Percentiles rank a stretch among this genome's conserved stretches.
phyloP scores from a whole-genome alignment of 2,888 invertebrate species.

The Thecocarcelia acutangulata region DNA sequence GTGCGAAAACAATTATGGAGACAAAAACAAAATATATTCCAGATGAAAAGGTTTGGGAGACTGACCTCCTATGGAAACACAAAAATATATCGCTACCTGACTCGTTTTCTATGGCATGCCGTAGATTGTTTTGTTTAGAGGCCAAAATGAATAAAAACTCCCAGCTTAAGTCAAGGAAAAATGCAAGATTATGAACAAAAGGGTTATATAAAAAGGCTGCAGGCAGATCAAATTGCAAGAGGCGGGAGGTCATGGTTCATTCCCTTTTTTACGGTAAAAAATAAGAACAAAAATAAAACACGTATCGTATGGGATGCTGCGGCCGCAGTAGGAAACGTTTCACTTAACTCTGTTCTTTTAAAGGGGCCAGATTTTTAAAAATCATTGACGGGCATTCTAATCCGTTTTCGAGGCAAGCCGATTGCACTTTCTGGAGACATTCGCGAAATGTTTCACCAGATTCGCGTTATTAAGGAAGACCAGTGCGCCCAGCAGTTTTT shows the following conservation, averaged over 20 bases:
- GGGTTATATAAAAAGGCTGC: conserved; percentile 58
- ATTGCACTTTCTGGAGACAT: conserved; percentile 53
- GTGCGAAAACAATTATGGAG: conserved; percentile 8
- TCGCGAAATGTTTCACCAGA: conserved; percentile 20
- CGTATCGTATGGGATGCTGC: conserved; percentile 74
- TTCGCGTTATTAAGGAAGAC: conserved; percentile 44
- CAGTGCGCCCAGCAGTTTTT: conserved; percentile 57
- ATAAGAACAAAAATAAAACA: conserved; percentile 57
- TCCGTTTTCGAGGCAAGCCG: conserved; percentile 53
- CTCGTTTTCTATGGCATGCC: too few relatives aligned
- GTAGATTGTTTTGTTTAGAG: conserved; percentile 46
- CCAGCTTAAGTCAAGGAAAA: too few relatives aligned
- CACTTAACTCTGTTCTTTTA: conserved; percentile 34
- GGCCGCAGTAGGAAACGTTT: conserved; percentile 60
- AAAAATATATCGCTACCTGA: too few relatives aligned
- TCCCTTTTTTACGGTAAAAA: conserved; percentile 55
- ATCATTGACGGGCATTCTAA: conserved; percentile 48
- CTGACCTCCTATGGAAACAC: conserved; percentile 50
- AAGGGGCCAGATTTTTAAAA: conserved; percentile 43
- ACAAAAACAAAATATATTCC: neutral
- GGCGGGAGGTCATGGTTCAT: conserved; percentile 61
- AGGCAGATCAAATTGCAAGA: neutral
- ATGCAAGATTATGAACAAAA: conserved; percentile 64
- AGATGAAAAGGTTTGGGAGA: conserved; percentile 50
- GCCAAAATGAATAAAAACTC: conserved; percentile 66